Percentiles rank a stretch among this genome's conserved stretches.
These are phyloP conservation scores for Rotaria sp. DNA, from an alignment of 2,888 invertebrate genomes.

Conservation along the genomic window DNA sequence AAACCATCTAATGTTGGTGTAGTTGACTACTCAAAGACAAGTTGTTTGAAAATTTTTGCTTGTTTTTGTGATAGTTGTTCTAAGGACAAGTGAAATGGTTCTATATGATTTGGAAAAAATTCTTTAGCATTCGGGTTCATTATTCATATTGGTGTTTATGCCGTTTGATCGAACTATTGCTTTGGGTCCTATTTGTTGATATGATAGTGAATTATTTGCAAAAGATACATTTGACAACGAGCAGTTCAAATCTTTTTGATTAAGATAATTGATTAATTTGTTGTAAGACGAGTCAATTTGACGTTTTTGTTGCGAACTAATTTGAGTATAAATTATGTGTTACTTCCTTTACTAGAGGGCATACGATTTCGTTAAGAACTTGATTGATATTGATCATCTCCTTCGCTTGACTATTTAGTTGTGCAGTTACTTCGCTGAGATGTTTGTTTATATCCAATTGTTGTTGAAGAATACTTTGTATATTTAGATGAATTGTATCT, in stretches of 20 bases:
- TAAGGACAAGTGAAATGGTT: neutral
- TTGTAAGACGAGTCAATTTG: too few relatives aligned
- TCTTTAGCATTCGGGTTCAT: neutral
- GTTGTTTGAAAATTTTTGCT: neutral
- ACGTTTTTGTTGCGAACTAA: too few relatives aligned
- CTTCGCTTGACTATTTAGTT: neutral
- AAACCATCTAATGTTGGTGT: neutral
- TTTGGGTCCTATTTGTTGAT: too few relatives aligned
- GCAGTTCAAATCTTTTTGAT: too few relatives aligned
- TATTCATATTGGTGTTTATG: too few relatives aligned
- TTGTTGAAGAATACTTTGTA: neutral
- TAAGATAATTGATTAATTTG: too few relatives aligned
- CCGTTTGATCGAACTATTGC: too few relatives aligned
- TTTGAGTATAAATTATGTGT: too few relatives aligned
- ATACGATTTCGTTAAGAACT: too few relatives aligned
- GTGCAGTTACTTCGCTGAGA: neutral
- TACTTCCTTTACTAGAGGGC: too few relatives aligned
- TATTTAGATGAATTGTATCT: neutral
- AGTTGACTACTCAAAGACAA: neutral
- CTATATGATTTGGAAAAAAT: neutral
- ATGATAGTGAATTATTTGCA: too few relatives aligned
- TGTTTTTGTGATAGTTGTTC: neutral
- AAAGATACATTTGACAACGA: too few relatives aligned
- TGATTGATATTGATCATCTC: neutral
- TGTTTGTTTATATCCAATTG: neutral